Percentiles rank a stretch among this genome's conserved stretches.
These are phyloP conservation scores for Parapsyche elsis DNA, from an alignment of 1,140 invertebrate species.

Conservation along the genomic window DNA sequence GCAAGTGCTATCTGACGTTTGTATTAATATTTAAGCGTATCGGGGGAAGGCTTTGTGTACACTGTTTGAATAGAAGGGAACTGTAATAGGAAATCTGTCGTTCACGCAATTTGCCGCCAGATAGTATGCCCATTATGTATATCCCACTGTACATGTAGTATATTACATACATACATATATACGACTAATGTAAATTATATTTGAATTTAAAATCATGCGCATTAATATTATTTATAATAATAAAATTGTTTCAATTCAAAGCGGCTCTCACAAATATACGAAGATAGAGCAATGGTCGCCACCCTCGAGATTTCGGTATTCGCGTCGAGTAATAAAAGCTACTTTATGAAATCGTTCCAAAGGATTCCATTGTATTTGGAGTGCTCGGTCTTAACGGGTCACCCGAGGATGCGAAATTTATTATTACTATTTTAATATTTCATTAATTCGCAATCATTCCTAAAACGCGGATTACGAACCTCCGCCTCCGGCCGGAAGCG, in stretches of 20 bases:
- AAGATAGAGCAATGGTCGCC: too few relatives aligned
- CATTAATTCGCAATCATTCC: not conserved
- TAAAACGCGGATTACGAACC: too few relatives aligned
- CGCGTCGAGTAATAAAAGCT: not conserved
- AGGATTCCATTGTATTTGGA: not conserved
- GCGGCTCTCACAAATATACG: too few relatives aligned
- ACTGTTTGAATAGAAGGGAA: conserved; percentile 22
- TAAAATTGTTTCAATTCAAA: too few relatives aligned
- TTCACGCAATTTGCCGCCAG: not conserved
- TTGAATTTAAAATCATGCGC: too few relatives aligned
- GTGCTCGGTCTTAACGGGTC: not conserved
- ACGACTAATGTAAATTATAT: too few relatives aligned
- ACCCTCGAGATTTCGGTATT: not conserved
- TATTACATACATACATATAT: too few relatives aligned
- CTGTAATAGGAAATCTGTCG: conserved; percentile 31
- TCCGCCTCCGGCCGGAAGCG: not conserved
- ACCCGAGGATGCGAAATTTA: not conserved
- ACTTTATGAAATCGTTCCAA: not conserved
- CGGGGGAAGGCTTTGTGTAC: not conserved
- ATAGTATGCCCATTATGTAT: not conserved
- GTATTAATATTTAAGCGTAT: conserved; percentile 24
- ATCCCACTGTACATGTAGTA: too few relatives aligned
- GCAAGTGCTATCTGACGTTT: not conserved
- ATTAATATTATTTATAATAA: too few relatives aligned
- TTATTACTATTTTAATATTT: not conserved